Evolutionary conservation across 2,888 invertebrate genomes (phyloP).

Genomic region (Eristalis intricaria): DNA sequence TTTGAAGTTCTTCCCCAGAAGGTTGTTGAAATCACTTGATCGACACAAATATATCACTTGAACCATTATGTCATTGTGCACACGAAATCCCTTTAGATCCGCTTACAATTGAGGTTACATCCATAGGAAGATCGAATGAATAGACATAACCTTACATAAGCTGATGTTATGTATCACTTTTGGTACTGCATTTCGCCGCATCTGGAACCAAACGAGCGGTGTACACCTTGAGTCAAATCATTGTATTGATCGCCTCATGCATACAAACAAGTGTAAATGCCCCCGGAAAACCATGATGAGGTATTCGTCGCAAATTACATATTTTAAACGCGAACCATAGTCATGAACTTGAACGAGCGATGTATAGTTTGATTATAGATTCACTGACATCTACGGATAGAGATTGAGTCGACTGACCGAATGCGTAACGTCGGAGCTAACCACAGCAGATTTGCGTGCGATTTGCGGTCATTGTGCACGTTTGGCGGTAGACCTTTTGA

Average conservation of each 20-base stretch:
- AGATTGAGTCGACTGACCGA: conserved; percentile 47
- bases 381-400: conserved; percentile 35
- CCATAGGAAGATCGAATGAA: conserved; percentile 14
- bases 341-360: conserved; percentile 67
- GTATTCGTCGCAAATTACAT: conserved; percentile 41
- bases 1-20: background rate
- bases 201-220: conserved; percentile 3
- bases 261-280: conserved; percentile 37
- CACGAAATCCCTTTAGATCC: conserved; percentile 36
- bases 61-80: conserved; percentile 41
- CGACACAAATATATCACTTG: background rate
- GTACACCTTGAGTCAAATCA: conserved; percentile 53
- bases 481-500: conserved; percentile 13
- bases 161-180: conserved; percentile 8
- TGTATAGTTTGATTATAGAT: conserved; percentile 20
- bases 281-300: conserved; percentile 41
- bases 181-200: conserved; percentile 30
- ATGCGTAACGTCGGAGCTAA: conserved; percentile 28
- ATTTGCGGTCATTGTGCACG: conserved; percentile 26
- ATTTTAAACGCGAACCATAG: conserved; percentile 51
- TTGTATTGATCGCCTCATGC: conserved; percentile 41
- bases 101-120: conserved; percentile 15
- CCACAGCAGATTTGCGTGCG: conserved; percentile 55
- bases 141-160: conserved; percentile 26
- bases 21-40: background rate